phyloP scores from a whole-genome alignment of 2,888 invertebrate species.

The Panopea generosa region DNA sequence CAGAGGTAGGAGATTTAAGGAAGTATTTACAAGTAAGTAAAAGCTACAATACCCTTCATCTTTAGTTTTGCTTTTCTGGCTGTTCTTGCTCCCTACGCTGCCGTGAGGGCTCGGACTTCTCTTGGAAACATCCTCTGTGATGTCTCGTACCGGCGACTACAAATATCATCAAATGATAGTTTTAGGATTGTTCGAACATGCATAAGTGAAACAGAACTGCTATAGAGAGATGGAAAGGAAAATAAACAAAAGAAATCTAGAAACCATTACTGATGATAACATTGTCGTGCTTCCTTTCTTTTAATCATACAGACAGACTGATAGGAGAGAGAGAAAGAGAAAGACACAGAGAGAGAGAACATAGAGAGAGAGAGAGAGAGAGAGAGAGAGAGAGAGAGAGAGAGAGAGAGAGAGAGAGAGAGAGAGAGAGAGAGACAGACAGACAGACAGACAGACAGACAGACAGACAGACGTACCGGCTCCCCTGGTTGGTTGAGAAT shows the following conservation, averaged over 20 bases:
- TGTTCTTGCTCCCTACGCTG: conserved; percentile 36
- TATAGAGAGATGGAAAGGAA: background rate
- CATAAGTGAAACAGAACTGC: too few species aligned
- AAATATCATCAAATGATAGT: too few species aligned
- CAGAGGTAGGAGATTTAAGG: too few species aligned
- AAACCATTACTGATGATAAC: background rate
- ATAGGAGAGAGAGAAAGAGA: background rate
- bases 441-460: too few species aligned
- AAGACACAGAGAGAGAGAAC: too few species aligned
- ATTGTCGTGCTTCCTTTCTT: background rate
- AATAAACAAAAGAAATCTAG: background rate
- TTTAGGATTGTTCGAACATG: too few species aligned
- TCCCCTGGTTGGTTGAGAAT: conserved; percentile 68
- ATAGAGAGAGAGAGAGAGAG: too few species aligned
- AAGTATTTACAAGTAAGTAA: too few species aligned
- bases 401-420: too few species aligned
- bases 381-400: too few species aligned
- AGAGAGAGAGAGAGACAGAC: background rate
- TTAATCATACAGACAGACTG: background rate
- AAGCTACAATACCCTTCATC: conserved; percentile 36
- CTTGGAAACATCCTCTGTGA: background rate
- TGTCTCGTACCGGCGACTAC: conserved; percentile 31
- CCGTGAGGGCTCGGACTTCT: conserved; percentile 40
- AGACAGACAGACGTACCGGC: conserved; percentile 30
- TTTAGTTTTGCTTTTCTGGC: conserved; percentile 32